Evolutionary conservation across 2,888 invertebrate species (phyloP).

Genomic region (Phyllotreta striolata): DNA sequence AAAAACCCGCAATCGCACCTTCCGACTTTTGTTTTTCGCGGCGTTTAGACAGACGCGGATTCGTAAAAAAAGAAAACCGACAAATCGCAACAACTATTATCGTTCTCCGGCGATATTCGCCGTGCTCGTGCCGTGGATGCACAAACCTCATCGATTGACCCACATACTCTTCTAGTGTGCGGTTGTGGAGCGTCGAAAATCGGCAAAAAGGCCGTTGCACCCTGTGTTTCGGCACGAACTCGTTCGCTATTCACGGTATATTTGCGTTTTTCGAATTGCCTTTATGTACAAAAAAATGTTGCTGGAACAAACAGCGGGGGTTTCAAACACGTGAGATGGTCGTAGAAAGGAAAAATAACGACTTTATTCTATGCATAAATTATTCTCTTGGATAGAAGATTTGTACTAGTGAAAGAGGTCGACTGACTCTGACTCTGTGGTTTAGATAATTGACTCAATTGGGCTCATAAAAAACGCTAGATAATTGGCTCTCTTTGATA

Average conservation of each 20-base stretch:
- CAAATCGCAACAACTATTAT: conserved; percentile 16
- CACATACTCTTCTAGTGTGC: conserved; percentile 29
- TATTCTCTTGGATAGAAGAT: too few species aligned
- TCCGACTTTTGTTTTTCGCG: conserved; percentile 3
- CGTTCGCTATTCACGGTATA: neutral
- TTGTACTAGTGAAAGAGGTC: too few species aligned
- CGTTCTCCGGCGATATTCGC: conserved; percentile 14
- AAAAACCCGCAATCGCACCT: conserved; percentile 1
- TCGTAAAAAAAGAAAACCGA: conserved; percentile 11
- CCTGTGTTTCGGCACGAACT: conserved; percentile 11
- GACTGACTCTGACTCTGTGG: too few species aligned
- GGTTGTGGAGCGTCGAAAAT: conserved; percentile 23
- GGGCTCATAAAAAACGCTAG: too few species aligned
- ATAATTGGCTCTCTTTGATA: too few species aligned
- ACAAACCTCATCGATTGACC: conserved; percentile 37
- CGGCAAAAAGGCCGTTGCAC: conserved; percentile 34
- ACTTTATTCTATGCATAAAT: too few species aligned
- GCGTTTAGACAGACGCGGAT: neutral
- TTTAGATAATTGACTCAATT: too few species aligned
- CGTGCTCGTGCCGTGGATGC: conserved; percentile 15
- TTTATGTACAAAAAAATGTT: too few species aligned
- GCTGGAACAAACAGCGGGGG: too few species aligned
- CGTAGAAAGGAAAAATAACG: too few species aligned
- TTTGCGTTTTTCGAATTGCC: too few species aligned
- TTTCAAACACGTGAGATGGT: too few species aligned